Evolutionary conservation across 2,113 vertebrate genomes (phyloP).

Genomic region (Peromyscus polionotus): DNA sequence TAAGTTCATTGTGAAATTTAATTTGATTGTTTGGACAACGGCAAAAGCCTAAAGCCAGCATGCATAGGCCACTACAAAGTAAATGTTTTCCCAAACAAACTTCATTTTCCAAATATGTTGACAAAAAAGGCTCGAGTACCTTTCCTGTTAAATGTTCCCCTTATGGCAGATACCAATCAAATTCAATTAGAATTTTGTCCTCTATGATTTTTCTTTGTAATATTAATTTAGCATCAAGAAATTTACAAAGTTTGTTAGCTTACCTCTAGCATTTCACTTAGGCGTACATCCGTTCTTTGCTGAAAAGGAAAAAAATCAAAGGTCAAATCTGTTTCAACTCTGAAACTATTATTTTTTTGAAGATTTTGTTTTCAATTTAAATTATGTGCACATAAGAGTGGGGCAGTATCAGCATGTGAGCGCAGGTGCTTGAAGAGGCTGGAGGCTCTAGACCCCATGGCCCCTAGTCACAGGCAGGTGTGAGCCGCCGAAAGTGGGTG

Average conservation of each 20-base stretch:
- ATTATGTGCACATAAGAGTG: too few species aligned
- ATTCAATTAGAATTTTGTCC: slow-evolving; percentile 35
- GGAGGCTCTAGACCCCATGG: too few species aligned
- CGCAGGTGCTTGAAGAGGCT: not conserved
- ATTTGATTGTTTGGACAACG: slow-evolving; percentile 32
- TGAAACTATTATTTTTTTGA: slow-evolving; percentile 52
- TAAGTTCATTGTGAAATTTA: not conserved
- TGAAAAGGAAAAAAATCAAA: slow-evolving; percentile 80
- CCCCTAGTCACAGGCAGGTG: too few species aligned
- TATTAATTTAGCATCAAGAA: not conserved
- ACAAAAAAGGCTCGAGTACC: slow-evolving; percentile 33
- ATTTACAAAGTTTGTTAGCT: slow-evolving; percentile 69
- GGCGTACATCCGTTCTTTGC: slow-evolving; percentile 99
- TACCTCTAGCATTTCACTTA: slow-evolving; percentile 99
- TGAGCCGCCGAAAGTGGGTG: not conserved
- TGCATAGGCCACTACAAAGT: slow-evolving; percentile 6
- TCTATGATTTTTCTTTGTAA: slow-evolving; percentile 52
- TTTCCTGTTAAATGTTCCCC: slow-evolving; percentile 38
- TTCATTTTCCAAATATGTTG: slow-evolving; percentile 49
- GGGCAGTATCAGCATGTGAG: too few species aligned
- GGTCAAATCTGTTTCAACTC: slow-evolving; percentile 40
- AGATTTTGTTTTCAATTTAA: not conserved
- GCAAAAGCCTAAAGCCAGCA: slow-evolving; percentile 22
- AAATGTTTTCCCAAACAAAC: slow-evolving; percentile 41
- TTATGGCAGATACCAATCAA: not conserved